Percentiles rank a stretch among this genome's conserved stretches.
These are phyloP conservation scores for Allobates femoralis DNA, from an alignment of 2,797 vertebrate genomes.

Conservation along the genomic window DNA sequence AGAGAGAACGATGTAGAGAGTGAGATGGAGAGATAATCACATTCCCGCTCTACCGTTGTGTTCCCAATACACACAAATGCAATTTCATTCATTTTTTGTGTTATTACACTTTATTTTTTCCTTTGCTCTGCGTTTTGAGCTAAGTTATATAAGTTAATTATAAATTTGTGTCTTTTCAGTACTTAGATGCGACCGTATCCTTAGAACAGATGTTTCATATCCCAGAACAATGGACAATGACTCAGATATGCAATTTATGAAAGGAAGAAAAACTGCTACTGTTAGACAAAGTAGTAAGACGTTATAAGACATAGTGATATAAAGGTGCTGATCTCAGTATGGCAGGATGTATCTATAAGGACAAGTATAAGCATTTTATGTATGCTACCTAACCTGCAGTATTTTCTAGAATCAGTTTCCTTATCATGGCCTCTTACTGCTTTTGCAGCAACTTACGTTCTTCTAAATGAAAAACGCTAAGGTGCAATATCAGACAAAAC, in stretches of 20 bases:
- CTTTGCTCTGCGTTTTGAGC: not conserved
- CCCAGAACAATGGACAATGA: not conserved
- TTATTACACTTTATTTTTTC: too few relatives aligned
- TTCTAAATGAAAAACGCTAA: too few relatives aligned
- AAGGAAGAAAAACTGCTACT: not conserved
- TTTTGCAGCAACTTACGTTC: too few relatives aligned
- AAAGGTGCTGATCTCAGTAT: not conserved
- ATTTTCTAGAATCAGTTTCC: too few relatives aligned
- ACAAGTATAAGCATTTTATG: not conserved
- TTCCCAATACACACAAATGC: not conserved
- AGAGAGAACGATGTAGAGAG: not conserved
- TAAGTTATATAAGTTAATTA: not conserved
- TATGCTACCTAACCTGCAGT: not conserved
- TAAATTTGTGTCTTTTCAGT: not conserved
- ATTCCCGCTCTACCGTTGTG: not conserved
- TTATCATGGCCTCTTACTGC: too few relatives aligned
- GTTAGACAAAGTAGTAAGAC: not conserved
- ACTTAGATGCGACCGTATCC: not conserved
- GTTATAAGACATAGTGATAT: not conserved
- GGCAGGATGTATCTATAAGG: not conserved
- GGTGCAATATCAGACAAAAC: too few relatives aligned
- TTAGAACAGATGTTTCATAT: slow-evolving; percentile 13
- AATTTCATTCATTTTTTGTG: not conserved
- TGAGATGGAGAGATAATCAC: not conserved
- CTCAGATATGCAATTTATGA: not conserved